Evolutionary conservation across 23 tunicate genomes (phyloP), one percentile per base, ranked within the genome.

Genomic region (Trididemnum clinides): DNA sequence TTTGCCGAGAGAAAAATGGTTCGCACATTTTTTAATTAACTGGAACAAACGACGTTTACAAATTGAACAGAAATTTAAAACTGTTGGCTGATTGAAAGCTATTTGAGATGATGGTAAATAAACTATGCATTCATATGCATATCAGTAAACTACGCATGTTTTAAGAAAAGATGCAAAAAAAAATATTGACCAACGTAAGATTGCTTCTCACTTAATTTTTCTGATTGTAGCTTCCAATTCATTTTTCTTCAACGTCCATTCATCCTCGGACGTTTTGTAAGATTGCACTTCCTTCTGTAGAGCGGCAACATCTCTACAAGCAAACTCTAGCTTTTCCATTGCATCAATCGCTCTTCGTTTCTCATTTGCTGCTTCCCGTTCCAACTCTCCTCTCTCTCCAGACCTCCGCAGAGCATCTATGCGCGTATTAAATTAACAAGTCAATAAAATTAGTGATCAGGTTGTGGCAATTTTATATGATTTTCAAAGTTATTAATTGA

Each of bases 311-410:
- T 70, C 76, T 22, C 84, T 51, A 2, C 82, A 71, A 18, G 84
- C 51, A 51, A 69, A 78, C 6, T 87, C 91, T 2, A 87, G 65
- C 57, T 78, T 64, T 59, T 92, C 97, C 34, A 92, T 57, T 25
- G 86, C 86, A 50, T 91, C 87, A 1, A 80, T 72, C 1, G 88
- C 96, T 49, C 90, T 64, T n/a, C 74, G 78, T 70, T 85, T 91
- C 71, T 92, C 88, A 35, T 70, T 70, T 4, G 87, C 84, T 0
- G 82, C 97, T 54, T 81, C 87, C 18, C 87, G 74, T 28, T 74
- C 80, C 66, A 80, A 72, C 30, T 86, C 90, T 0, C 91, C 85
- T 20, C 85, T 80, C 76, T 87, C 85, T 33, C 85, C 91, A 33
- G 91, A 79, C 0, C 91, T 81, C 20, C 69, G 57, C 36, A 87